Base-by-base conservation (phyloP, 2,797 vertebrate genomes). In the Agapornis canus region DNA sequence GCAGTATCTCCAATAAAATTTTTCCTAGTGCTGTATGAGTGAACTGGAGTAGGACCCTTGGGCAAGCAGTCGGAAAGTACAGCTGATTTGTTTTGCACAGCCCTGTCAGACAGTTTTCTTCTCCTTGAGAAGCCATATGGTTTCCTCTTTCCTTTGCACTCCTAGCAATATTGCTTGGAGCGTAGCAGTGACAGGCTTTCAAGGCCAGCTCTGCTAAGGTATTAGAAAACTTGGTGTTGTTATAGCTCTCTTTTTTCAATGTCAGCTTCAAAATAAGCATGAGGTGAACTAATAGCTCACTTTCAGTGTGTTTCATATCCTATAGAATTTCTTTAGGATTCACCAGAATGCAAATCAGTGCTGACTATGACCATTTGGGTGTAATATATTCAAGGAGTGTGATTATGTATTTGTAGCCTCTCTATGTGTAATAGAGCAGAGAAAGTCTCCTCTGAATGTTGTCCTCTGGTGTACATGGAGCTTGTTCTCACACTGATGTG, bases 81-180 rank as follows among this genome's bases (percentile, higher is more conserved):
- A 79, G 54, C 54, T 72, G 29, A 21, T 83, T 78, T 61, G 4
- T 39, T 82, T 40, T 78, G 57, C 65, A 31, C 23, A 11, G 11
- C 18, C 8, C 17, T 39, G 12, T 70, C 64, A 85, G 56, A 10
- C 31, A 29, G 35, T 48, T 87, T 92, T 65, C 43, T 86, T 57
- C 26, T 86, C 27, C 18, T 10, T 2, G 18, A 1, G 7, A 79
- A 90, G 13, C 43, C 0, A 0, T 35, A 26, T 10, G 37, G 35
- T 70, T 94, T 89, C 18, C 15, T 73, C 60, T 84, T 61, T 85
- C 52, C 29, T 26, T 40, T 0, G 0, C 1, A 2, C 27, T 82
- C 18, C 21, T 49, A 61, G 56, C 13, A 81, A 15, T 49, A 68
- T n/a, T 51, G 3, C 57, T 81, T 59, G 66, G 32, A 81, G 26